Evolutionary conservation across 1,140 invertebrate species (phyloP).

Genomic region (Mactra quadrangularis): DNA sequence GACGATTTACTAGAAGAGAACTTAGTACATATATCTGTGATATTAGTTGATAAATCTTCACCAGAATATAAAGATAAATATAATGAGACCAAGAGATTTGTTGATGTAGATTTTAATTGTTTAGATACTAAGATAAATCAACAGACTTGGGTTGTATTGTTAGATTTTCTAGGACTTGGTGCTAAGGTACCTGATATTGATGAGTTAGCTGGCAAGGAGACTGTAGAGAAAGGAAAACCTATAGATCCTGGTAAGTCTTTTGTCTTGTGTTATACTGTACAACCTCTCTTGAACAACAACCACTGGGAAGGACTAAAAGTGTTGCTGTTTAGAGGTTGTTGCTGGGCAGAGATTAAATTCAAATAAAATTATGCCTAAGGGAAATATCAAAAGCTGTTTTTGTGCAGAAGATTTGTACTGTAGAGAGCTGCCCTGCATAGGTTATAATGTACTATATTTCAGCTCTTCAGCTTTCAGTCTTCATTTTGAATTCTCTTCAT

Average conservation of each 20-base stretch:
- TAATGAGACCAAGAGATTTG: slow-evolving; percentile 84
- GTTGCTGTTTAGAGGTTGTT: too few species aligned
- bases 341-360: too few species aligned
- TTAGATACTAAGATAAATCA: slow-evolving; percentile 95
- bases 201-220: slow-evolving; percentile 39
- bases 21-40: slow-evolving; percentile 87
- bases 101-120: slow-evolving; percentile 95
- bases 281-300: too few species aligned
- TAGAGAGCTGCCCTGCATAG: not conserved
- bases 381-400: too few species aligned
- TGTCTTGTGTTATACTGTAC: not conserved
- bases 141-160: slow-evolving; percentile 95
- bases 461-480: too few species aligned
- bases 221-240: slow-evolving; percentile 20
- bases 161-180: slow-evolving; percentile 92
- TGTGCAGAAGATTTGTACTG: too few species aligned
- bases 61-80: slow-evolving; percentile 86
- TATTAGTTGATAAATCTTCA: slow-evolving; percentile 86
- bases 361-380: too few species aligned
- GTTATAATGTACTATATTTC: not conserved
- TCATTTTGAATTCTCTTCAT: too few species aligned
- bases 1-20: slow-evolving; percentile 68
- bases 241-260: slow-evolving; percentile 43
- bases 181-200: slow-evolving; percentile 78
- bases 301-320: too few species aligned